Conservation (phyloP, 2,888 invertebrate genomes). For the Drosophila villosipedis region DNA sequence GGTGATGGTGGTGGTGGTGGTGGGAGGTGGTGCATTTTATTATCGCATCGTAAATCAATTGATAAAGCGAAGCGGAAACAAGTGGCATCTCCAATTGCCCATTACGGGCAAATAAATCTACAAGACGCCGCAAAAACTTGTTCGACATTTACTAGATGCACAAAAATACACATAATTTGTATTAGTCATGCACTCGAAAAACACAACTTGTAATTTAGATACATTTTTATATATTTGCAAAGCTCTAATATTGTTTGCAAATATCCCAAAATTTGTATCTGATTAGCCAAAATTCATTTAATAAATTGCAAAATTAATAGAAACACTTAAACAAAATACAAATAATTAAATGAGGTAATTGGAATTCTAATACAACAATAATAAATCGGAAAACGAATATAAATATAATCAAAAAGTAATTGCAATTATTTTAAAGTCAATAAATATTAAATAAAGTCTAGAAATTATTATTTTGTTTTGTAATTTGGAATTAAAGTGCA, state of each 20-base stretch:
- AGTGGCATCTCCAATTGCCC: conserved; percentile 79
- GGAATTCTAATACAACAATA: background rate
- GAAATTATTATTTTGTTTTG: background rate
- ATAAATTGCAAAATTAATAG: background rate
- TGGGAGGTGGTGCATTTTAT: conserved; percentile 38
- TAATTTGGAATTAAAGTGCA: background rate
- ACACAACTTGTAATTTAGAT: background rate
- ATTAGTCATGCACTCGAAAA: conserved; percentile 30
- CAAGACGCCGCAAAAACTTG: conserved; percentile 43
- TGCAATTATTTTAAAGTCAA: background rate
- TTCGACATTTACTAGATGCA: conserved; percentile 64
- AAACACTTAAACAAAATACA: background rate
- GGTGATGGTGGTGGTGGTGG: background rate
- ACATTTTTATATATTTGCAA: background rate
- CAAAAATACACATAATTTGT: conserved; percentile 11
- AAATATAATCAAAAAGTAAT: background rate
- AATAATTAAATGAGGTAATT: background rate
- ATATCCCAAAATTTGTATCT: background rate
- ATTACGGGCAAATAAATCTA: conserved; percentile 68
- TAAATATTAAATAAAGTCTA: background rate
- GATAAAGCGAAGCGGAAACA: conserved; percentile 82
- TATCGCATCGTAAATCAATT: conserved; percentile 80
- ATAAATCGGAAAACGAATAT: background rate
- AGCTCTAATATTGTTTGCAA: background rate
- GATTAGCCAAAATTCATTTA: background rate